phyloP scores from a whole-genome alignment of 1,140 invertebrate genomes.

The Macrobrachium nipponense region DNA sequence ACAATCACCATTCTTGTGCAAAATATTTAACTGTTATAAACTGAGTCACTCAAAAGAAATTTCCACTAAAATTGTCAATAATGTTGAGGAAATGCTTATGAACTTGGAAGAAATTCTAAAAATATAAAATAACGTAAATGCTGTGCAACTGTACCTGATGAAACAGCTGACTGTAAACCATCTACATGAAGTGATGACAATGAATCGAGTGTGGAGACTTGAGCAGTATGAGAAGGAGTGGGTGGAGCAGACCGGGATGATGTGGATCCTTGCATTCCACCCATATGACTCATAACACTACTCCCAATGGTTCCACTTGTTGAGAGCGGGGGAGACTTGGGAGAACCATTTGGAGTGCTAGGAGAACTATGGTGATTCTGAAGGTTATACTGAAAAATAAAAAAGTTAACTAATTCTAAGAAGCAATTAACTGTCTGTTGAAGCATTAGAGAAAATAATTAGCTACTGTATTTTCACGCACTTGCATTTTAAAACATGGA shows the following conservation, averaged over 20 bases:
- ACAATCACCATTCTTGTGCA: too few relatives aligned
- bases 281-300: conserved; percentile 67
- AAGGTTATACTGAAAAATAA: background rate
- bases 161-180: conserved; percentile 65
- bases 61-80: too few relatives aligned
- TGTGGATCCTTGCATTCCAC: conserved; percentile 41
- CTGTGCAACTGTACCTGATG: conserved; percentile 21
- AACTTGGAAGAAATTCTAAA: too few relatives aligned
- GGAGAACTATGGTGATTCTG: conserved; percentile 48
- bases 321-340: conserved; percentile 58
- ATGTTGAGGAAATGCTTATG: too few relatives aligned
- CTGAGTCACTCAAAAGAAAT: too few relatives aligned
- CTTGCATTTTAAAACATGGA: too few relatives aligned
- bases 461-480: too few relatives aligned
- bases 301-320: conserved; percentile 68
- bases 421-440: too few relatives aligned
- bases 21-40: too few relatives aligned
- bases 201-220: conserved; percentile 55
- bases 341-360: conserved; percentile 48
- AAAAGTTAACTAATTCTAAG: background rate
- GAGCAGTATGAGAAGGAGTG: conserved; percentile 54
- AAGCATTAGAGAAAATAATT: too few relatives aligned
- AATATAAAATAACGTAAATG: background rate
- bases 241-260: conserved; percentile 54
- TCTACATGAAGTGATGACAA: conserved; percentile 64